These are phyloP conservation scores for Agrochola macilenta DNA, from an alignment of 2,888 invertebrate species.

Conservation along the genomic window DNA sequence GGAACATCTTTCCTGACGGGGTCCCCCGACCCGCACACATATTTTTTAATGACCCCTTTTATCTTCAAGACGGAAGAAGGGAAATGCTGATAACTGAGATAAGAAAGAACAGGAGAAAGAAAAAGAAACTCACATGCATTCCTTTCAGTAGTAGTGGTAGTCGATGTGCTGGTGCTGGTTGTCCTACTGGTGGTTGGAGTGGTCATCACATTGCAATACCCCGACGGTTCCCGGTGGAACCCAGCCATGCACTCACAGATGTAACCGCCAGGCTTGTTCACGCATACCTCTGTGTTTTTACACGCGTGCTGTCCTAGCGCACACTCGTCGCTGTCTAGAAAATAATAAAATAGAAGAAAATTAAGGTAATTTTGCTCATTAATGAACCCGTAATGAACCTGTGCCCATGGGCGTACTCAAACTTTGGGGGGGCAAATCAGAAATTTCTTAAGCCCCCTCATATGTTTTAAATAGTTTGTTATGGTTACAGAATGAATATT, in stretches of 20 bases:
- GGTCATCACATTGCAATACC: slow-evolving; percentile 76
- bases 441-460: too few species aligned
- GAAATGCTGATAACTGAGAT: not conserved
- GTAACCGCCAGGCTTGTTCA: slow-evolving; percentile 93
- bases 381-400: not conserved
- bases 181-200: slow-evolving; percentile 65
- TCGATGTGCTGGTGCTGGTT: slow-evolving; percentile 64
- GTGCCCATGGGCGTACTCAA: too few species aligned
- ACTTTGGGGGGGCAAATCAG: too few species aligned
- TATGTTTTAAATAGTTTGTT: too few species aligned
- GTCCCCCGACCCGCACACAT: too few species aligned
- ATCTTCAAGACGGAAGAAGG: not conserved
- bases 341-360: not conserved
- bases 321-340: slow-evolving; percentile 94
- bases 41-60: too few species aligned
- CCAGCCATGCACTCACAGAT: slow-evolving; percentile 95
- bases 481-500: too few species aligned
- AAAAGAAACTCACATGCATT: slow-evolving; percentile 59
- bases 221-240: slow-evolving; percentile 91
- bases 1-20: too few species aligned
- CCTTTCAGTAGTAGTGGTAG: slow-evolving; percentile 59
- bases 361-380: not conserved
- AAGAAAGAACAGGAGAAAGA: not conserved
- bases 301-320: slow-evolving; percentile 82
- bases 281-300: slow-evolving; percentile 72